Base-by-base conservation (phyloP, 2,113 vertebrate genomes). In the Phycodurus eques region DNA sequence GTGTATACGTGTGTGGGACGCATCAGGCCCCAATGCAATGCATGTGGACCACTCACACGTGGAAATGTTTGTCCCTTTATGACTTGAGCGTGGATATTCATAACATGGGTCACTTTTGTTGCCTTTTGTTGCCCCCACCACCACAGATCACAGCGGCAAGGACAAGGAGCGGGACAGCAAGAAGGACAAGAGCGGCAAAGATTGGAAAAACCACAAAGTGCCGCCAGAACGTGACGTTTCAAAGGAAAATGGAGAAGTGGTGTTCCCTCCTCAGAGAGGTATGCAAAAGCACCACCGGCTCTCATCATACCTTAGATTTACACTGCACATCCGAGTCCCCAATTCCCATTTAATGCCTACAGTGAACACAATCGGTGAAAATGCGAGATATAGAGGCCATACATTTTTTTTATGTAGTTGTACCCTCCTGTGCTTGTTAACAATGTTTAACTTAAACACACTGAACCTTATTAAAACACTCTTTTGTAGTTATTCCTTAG, bases 171-270 rank as follows among this genome's bases (percentile, higher is more conserved):
- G 59, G 33, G 59, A 61, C 14, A 35, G 27, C 31, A 94, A 94
- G 75, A 94, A 90, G 85, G 93, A 96, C 8, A 94, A 91, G 79
- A 92, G 92, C 77, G 96, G 95, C 81, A 94, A 95, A 82, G 94
- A 95, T 70, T 95, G 93, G 87, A 95, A 95, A 43, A 95, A 94
- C 89, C 94, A 96, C 87, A 95, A 93, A 64, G 80, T 94, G 79
- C 94, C 94, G 89, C 86, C 93, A 85, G 94, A 94, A 74, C 94
- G 92, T 88, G 95, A 96, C 86, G 91, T 94, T 71, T 90, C 94
- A 73, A 95, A 95, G 88, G 95, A 97, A 85, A 98, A 98, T 64
- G 95, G 95, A 82, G 95, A 95, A 53, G 84, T 94, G 73, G 84
- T 94, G 73, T 93, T 93, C 74, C 89, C 94, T 71, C 88, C 93